Percentiles rank a stretch among this genome's conserved stretches.
phyloP scores from a whole-genome alignment of 2,113 vertebrate species.

The Colistium nudipinnis region DNA sequence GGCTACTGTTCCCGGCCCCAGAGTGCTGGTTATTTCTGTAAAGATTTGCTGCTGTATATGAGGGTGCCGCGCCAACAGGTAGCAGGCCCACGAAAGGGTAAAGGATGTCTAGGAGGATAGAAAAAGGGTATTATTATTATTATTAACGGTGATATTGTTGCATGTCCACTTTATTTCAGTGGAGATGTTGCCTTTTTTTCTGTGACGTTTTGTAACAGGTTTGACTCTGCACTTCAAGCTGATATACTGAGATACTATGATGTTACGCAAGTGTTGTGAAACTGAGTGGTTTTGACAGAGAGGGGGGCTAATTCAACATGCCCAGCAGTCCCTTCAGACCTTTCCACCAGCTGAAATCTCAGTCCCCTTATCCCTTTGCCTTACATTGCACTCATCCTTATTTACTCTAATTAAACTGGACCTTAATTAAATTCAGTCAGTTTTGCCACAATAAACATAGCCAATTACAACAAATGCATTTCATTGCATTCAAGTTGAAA shows the following conservation, averaged over 20 bases:
- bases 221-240: constrained; percentile 4
- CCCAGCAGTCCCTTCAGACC: constrained; percentile 10
- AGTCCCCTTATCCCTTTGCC: constrained; percentile 2
- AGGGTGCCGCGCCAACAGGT: constrained; percentile 88
- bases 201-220: constrained; percentile 9
- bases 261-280: constrained; percentile 47
- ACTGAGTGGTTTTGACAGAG: constrained; percentile 22
- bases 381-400: constrained; percentile 5
- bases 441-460: background rate
- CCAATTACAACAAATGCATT: background rate
- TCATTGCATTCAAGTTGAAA: background rate
- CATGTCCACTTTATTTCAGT: background rate
- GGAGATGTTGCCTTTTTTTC: background rate
- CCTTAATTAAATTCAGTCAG: constrained; percentile 11
- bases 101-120: constrained; percentile 86
- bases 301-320: constrained; percentile 21
- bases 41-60: constrained; percentile 85
- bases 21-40: constrained; percentile 80
- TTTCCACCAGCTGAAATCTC: constrained; percentile 25
- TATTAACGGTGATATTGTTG: background rate
- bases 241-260: constrained; percentile 35
- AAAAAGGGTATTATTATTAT: background rate
- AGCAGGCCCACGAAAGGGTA: constrained; percentile 89
- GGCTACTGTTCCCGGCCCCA: constrained; percentile 81
- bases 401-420: background rate